Conservation (phyloP, 2,113 vertebrate genomes). For the Chaetodon trifascialis region DNA sequence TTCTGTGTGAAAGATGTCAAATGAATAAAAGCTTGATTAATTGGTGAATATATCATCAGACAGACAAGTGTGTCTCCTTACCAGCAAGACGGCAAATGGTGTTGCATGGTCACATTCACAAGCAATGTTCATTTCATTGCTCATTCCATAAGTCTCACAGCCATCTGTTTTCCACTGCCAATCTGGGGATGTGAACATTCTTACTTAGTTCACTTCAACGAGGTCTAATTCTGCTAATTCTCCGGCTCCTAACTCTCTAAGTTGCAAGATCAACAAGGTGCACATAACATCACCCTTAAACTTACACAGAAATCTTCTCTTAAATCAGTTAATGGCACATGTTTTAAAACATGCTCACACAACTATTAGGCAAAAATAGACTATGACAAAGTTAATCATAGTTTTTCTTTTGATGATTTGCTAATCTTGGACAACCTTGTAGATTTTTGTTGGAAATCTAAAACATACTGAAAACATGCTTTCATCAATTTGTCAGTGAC, state of each 20-base stretch:
- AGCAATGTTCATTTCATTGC: not conserved
- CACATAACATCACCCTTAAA: not conserved
- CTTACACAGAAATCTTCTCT: not conserved
- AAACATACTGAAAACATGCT: too few relatives aligned
- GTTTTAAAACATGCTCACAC: not conserved
- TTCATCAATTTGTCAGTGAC: too few relatives aligned
- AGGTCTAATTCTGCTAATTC: too few relatives aligned
- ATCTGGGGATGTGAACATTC: constrained; percentile 1
- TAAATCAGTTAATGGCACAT: too few relatives aligned
- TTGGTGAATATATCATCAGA: not conserved
- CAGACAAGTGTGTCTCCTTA: constrained; percentile 32
- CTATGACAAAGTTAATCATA: not conserved
- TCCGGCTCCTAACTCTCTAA: not conserved
- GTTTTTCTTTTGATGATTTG: too few relatives aligned
- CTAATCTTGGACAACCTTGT: not conserved
- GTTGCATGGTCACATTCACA: constrained; percentile 76
- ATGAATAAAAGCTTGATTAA: not conserved
- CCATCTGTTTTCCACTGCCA: constrained; percentile 55
- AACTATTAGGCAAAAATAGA: not conserved
- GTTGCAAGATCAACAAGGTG: not conserved
- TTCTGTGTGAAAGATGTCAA: not conserved
- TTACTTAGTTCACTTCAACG: not conserved
- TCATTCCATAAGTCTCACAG: constrained; percentile 35
- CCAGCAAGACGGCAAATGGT: constrained; percentile 79
- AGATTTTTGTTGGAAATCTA: not conserved